phyloP scores from a whole-genome alignment of 2,888 invertebrate species.

The Harpalus rufipes region DNA sequence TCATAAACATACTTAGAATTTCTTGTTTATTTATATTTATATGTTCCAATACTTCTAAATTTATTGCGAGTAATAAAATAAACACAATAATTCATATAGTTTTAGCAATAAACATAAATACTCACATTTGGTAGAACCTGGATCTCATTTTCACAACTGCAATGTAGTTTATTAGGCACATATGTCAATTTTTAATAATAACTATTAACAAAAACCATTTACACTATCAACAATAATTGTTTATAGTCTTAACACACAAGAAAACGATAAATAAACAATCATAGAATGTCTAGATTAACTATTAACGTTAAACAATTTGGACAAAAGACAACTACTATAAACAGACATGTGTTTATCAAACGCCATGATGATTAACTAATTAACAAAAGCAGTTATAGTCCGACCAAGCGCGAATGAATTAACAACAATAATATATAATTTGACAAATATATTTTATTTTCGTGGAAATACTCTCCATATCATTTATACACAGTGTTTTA shows the following conservation, averaged over 20 bases:
- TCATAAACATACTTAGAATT: too few species aligned
- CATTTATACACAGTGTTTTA: slow-evolving; percentile 69
- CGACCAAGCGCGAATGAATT: background rate
- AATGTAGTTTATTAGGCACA: background rate
- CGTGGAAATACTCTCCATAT: slow-evolving; percentile 63
- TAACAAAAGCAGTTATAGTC: background rate
- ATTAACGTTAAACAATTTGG: background rate
- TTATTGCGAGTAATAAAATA: background rate
- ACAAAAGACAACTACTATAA: background rate
- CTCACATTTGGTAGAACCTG: background rate
- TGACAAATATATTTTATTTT: slow-evolving; percentile 75
- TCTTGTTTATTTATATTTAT: too few species aligned
- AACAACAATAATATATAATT: slow-evolving; percentile 72
- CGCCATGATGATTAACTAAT: background rate
- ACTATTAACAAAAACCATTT: background rate
- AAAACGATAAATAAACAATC: background rate
- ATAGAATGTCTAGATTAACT: background rate
- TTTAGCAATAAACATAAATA: background rate
- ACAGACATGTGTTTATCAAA: background rate
- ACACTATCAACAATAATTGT: background rate
- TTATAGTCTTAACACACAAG: background rate
- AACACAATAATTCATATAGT: background rate
- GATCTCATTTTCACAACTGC: background rate
- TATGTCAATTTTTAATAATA: background rate
- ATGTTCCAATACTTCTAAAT: background rate